phyloP scores from a whole-genome alignment of 2,113 vertebrate species.

The Ranitomeya variabilis region DNA sequence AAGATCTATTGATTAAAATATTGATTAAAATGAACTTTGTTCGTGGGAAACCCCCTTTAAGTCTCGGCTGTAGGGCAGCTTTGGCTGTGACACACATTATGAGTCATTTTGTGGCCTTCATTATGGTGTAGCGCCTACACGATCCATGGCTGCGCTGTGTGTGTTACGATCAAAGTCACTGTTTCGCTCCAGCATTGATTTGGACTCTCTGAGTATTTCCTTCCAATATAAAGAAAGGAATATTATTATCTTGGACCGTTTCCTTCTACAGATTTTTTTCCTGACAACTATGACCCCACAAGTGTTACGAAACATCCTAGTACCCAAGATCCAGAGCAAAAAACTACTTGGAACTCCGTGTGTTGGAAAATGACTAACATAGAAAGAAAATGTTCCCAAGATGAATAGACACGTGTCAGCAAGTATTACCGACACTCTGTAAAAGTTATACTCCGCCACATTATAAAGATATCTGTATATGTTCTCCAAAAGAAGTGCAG shows the following conservation, averaged over 20 bases:
- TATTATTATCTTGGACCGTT: neutral
- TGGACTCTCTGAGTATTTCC: neutral
- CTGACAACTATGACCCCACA: slow-evolving; percentile 1
- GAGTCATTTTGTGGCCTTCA: no score
- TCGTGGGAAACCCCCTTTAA: no score
- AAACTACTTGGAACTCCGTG: neutral
- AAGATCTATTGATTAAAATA: no score
- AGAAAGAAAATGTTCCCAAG: neutral
- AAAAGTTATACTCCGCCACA: neutral
- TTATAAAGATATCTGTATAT: slow-evolving; percentile 23
- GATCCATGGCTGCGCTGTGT: no score
- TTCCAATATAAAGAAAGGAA: neutral
- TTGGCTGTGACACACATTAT: no score
- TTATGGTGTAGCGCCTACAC: no score
- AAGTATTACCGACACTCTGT: neutral
- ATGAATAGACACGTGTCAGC: slow-evolving; percentile 7
- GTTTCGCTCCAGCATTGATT: neutral
- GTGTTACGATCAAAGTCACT: no score
- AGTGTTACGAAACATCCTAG: neutral
- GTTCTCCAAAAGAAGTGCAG: slow-evolving; percentile 13
- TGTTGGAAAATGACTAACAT: neutral
- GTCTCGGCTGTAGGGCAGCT: no score
- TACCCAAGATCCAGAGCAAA: neutral
- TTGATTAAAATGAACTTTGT: no score
- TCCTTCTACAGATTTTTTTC: slow-evolving; percentile 3